Evolutionary conservation across 2,888 invertebrate genomes (phyloP).

Genomic region (Pollenia amentaria): DNA sequence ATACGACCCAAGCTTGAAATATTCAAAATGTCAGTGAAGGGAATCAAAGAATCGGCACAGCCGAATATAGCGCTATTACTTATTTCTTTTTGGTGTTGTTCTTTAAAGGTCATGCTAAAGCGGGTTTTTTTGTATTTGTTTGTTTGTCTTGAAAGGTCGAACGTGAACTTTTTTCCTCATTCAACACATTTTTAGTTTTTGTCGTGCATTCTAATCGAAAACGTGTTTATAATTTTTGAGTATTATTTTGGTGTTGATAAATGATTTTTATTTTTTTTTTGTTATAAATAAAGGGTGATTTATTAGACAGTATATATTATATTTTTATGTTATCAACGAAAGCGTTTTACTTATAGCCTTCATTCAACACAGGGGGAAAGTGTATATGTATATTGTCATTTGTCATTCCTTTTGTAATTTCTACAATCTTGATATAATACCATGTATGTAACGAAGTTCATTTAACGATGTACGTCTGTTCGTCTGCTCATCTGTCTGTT

Average conservation of each 20-base stretch:
- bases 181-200: slow-evolving; percentile 33
- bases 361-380: too few relatives aligned
- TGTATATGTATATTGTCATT: too few relatives aligned
- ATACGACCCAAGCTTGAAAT: too few relatives aligned
- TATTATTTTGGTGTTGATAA: slow-evolving; percentile 3
- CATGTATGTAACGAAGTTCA: too few relatives aligned
- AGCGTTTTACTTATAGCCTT: too few relatives aligned
- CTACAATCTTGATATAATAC: too few relatives aligned
- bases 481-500: too few relatives aligned
- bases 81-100: not conserved
- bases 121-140: slow-evolving; percentile 10
- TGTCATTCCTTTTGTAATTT: not conserved
- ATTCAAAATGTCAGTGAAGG: too few relatives aligned
- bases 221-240: slow-evolving; percentile 68
- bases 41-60: too few relatives aligned
- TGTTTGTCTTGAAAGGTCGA: slow-evolving; percentile 47
- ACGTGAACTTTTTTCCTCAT: slow-evolving; percentile 40
- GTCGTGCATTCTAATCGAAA: slow-evolving; percentile 56
- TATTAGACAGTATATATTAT: not conserved
- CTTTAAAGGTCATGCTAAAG: not conserved
- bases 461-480: too few relatives aligned
- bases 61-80: too few relatives aligned
- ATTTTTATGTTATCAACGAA: too few relatives aligned
- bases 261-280: not conserved
- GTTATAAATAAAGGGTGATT: not conserved